A percentile compares a stretch with the other conserved stretches of the same genome.
These are phyloP conservation scores for Aurelia sp. DNA, from an alignment of 30 jellyfish, hydroid and myxozoan genomes.

Conservation along the genomic window DNA sequence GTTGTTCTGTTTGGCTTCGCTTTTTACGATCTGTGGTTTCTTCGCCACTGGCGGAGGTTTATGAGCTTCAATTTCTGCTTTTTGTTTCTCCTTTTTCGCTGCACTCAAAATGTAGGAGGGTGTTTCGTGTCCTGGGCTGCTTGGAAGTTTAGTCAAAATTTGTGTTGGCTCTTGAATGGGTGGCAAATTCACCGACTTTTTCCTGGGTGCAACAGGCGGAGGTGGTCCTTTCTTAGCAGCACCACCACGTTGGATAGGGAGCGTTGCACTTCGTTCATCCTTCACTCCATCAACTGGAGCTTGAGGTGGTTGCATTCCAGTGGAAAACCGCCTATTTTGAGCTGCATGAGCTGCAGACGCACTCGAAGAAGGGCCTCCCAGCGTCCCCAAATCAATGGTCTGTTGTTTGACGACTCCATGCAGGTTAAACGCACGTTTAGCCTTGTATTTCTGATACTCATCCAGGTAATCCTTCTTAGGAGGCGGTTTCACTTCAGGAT, in stretches of 20 bases:
- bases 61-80: constrained; percentile 35
- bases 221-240: constrained; percentile 62
- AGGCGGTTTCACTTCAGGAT: constrained; percentile 66
- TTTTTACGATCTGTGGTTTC: background rate
- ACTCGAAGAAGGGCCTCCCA: constrained; percentile 32
- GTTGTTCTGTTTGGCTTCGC: constrained; percentile 14
- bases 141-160: background rate
- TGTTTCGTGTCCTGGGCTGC: constrained; percentile 49
- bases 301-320: constrained; percentile 56
- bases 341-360: constrained; percentile 12
- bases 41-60: constrained; percentile 3
- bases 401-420: constrained; percentile 76
- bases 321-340: constrained; percentile 56
- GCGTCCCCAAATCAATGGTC: constrained; percentile 62
- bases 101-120: constrained; percentile 73
- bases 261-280: constrained; percentile 40
- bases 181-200: constrained; percentile 69
- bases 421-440: constrained; percentile 63
- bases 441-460: constrained; percentile 60
- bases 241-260: constrained; percentile 1
- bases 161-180: constrained; percentile 19
- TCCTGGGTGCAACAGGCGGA: constrained; percentile 80
- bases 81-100: constrained; percentile 60
- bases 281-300: background rate
- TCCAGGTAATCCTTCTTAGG: constrained; percentile 55